Base-by-base conservation (phyloP, 2,888 invertebrate species). In the Drosophila atripex region DNA sequence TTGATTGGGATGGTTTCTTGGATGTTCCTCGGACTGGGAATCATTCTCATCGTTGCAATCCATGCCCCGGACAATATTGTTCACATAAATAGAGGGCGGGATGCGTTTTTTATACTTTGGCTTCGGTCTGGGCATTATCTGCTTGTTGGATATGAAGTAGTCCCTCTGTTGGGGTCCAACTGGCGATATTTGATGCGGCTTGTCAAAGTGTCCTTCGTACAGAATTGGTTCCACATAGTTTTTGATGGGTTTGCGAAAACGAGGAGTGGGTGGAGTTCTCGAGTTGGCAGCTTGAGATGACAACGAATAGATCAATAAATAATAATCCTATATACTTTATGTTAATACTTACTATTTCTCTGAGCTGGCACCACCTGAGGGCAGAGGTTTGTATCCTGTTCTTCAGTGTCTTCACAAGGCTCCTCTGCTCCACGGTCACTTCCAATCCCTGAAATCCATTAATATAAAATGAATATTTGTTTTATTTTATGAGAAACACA, bases 141-240 rank as follows among this genome's bases (percentile, higher is more conserved):
- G 74, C 1, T 75, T 88, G 50, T 88, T 86, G 73, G 64, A 71
- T 28, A 84, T 64, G 50, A 68, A 86, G 47, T 60, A 88, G 11
- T 84, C 83, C 8, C 80, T 45, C 0, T 65, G 75, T 8, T 49
- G 60, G 16, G 69, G 8, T 32, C 52, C 58, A 4, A 64, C 0
- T 16, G 66, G 30, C 0, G 66, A 47, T 6, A 69, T 56, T 25
- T 83, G 50, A 6, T 73, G 66, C 1, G 78, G 86, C 35, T 78
- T 84, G 11, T 43, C 61, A 38, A 88, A 70, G 25, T 72, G 63
- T 0, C 85, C 87, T 47, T 84, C 84, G 21, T 78, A 88, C 0
- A 85, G 50, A 28, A 84, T 84, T 32, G 84, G 88, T 6, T 84
- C 84, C n/a, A 75, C 75, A 49, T 84, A 84, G 74, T 77, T 84